Conservation (phyloP, 2,797 vertebrate species). For the Pangasius macronema region DNA sequence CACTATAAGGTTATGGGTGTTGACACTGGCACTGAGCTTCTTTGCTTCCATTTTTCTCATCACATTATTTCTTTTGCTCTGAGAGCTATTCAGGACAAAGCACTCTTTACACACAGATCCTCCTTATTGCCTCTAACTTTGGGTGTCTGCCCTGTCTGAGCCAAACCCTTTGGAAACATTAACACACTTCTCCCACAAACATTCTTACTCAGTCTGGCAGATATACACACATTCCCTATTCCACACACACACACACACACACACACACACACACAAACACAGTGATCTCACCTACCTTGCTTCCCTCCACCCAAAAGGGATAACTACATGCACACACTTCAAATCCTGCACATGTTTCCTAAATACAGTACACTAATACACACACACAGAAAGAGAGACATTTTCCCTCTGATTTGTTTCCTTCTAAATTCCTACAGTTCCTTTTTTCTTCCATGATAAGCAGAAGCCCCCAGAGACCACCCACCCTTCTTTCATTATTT, state of each 20-base stretch:
- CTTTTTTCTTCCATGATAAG: conserved; percentile 66
- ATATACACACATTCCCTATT: conserved; percentile 62
- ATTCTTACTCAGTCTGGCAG: conserved; percentile 50
- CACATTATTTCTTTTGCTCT: conserved; percentile 6
- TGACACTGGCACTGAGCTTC: background rate
- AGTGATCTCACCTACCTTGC: conserved; percentile 67
- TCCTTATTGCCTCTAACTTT: conserved; percentile 48
- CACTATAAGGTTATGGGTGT: background rate
- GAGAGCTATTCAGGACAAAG: conserved; percentile 1
- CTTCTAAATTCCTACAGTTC: conserved; percentile 65
- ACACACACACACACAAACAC: conserved; percentile 53
- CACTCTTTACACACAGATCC: conserved; percentile 40
- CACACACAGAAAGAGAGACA: conserved; percentile 1
- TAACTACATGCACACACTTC: conserved; percentile 52
- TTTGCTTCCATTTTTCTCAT: background rate
- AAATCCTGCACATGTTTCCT: background rate
- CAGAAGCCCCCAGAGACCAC: conserved; percentile 65
- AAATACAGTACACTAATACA: conserved; percentile 21
- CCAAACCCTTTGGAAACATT: conserved; percentile 45
- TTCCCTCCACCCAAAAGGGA: conserved; percentile 65
- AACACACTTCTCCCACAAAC: conserved; percentile 55
- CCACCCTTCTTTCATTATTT: conserved; percentile 62
- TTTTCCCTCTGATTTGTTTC: conserved; percentile 58
- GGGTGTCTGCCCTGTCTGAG: conserved; percentile 15
- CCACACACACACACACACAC: conserved; percentile 48